A percentile compares a stretch with the other conserved stretches of the same genome.
phyloP scores from a whole-genome alignment of 1,140 invertebrate species.

The Rhizoglyphus robini region DNA sequence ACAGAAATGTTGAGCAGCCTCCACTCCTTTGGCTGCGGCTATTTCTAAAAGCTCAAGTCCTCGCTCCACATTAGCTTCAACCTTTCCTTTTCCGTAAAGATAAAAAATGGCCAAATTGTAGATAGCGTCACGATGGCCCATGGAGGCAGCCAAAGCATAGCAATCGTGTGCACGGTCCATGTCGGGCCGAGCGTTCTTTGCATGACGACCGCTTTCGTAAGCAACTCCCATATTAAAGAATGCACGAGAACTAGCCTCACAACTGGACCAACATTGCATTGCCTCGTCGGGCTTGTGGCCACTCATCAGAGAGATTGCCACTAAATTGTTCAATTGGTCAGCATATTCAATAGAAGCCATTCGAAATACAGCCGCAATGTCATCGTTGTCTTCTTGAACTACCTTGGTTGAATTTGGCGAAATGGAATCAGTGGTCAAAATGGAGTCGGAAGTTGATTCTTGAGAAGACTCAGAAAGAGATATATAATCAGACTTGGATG shows the following conservation, averaged over 20 bases:
- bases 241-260: conserved; percentile 3
- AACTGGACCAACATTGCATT: background rate
- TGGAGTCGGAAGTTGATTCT: background rate
- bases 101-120: conserved; percentile 31
- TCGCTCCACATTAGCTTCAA: background rate
- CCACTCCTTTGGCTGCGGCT: conserved; percentile 2
- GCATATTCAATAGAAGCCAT: conserved; percentile 11
- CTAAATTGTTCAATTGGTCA: conserved; percentile 18
- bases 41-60: background rate
- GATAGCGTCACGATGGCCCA: conserved; percentile 29
- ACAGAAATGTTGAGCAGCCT: background rate
- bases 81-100: conserved; percentile 31
- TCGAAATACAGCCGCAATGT: background rate
- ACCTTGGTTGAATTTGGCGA: background rate
- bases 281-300: background rate
- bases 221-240: conserved; percentile 20
- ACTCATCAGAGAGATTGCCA: background rate
- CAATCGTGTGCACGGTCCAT: conserved; percentile 28
- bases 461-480: background rate
- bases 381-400: background rate
- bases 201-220: conserved; percentile 13
- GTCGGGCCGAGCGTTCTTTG: conserved; percentile 9
- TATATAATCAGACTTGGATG: background rate
- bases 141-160: conserved; percentile 27
- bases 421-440: background rate